phyloP scores from a whole-genome alignment of 2,797 vertebrate genomes.

The Nothura maculosa region DNA sequence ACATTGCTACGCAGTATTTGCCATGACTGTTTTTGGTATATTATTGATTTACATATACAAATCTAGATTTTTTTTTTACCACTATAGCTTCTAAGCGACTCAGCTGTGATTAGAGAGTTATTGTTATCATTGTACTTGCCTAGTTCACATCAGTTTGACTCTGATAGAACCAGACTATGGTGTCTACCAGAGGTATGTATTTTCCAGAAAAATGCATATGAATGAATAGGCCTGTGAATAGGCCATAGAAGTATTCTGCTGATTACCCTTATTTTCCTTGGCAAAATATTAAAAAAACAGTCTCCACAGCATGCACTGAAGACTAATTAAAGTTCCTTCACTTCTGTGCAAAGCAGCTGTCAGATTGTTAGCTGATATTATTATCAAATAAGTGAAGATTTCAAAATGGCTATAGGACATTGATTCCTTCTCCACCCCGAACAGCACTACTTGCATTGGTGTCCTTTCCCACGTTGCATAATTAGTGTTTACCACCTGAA shows the following conservation, averaged over 20 bases:
- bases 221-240: no score
- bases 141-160: not conserved
- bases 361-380: not conserved
- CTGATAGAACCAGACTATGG: not conserved
- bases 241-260: not conserved
- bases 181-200: not conserved
- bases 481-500: not conserved
- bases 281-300: not conserved
- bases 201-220: not conserved
- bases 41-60: not conserved
- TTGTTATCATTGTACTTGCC: not conserved
- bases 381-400: not conserved
- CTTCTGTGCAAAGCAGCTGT: not conserved
- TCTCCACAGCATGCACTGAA: not conserved
- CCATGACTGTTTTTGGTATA: not conserved
- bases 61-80: not conserved
- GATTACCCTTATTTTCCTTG: not conserved
- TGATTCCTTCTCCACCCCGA: not conserved
- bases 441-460: not conserved
- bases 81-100: not conserved
- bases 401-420: not conserved
- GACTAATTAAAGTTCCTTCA: not conserved
- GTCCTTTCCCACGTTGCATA: not conserved
- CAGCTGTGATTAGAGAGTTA: not conserved
- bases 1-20: not conserved